Evolutionary conservation across 1,140 invertebrate genomes (phyloP).

Genomic region (Drosophila truncata): DNA sequence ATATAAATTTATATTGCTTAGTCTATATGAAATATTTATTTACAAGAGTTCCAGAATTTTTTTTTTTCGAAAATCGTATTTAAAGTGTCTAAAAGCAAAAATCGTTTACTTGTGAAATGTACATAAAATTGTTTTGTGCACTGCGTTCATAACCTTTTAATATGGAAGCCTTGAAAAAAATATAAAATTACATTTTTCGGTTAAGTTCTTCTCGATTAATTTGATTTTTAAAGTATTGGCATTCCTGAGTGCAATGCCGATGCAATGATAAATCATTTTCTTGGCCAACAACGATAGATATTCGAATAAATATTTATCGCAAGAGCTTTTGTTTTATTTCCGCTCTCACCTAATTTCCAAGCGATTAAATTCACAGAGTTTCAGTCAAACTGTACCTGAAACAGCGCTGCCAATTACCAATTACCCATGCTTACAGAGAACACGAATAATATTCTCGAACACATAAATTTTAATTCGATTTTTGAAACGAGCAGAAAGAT

Average conservation of each 20-base stretch:
- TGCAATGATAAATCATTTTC: conserved; percentile 14
- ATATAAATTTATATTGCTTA: conserved; percentile 1
- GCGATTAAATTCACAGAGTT: conserved; percentile 55
- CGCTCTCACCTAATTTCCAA: conserved; percentile 47
- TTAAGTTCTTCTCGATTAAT: not conserved
- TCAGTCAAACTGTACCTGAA: conserved; percentile 28
- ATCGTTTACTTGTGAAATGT: conserved; percentile 14
- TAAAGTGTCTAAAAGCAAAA: conserved; percentile 12
- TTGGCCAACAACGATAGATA: conserved; percentile 19
- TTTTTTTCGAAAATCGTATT: conserved; percentile 4
- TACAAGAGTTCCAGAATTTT: conserved; percentile 8
- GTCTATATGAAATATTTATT: conserved; percentile 7
- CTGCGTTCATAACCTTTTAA: not conserved
- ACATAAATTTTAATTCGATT: conserved; percentile 58
- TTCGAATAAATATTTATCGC: conserved; percentile 7
- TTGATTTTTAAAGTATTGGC: not conserved
- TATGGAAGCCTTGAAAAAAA: not conserved
- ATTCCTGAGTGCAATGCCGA: not conserved
- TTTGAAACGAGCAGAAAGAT: conserved; percentile 58
- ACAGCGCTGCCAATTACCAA: conserved; percentile 23
- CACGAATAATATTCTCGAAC: conserved; percentile 40
- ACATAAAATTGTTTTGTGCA: not conserved
- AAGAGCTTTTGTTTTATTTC: conserved; percentile 6
- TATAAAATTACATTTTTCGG: not conserved
- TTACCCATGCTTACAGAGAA: conserved; percentile 65